Evolutionary conservation across 1,140 invertebrate genomes (phyloP).

Genomic region (Aphaenogaster floridana): DNA sequence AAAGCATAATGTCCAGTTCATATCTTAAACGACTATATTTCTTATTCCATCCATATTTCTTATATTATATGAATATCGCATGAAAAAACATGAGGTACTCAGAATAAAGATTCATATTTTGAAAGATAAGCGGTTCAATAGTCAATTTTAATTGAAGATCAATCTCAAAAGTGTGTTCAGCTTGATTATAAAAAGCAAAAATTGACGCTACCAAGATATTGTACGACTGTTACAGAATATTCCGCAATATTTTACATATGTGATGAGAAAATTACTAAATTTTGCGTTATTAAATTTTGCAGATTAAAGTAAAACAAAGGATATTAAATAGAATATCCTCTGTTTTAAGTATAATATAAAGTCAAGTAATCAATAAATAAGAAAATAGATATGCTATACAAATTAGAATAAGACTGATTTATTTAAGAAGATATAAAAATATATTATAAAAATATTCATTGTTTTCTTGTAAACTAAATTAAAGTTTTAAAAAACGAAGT

Average conservation of each 20-base stretch:
- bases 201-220: background rate
- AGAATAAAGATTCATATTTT: background rate
- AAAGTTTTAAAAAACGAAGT: too few species aligned
- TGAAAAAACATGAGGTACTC: background rate
- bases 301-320: background rate
- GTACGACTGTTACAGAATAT: background rate
- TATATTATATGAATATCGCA: background rate
- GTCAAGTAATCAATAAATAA: too few species aligned
- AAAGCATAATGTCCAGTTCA: constrained; percentile 4
- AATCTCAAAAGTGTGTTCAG: background rate
- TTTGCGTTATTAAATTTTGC: background rate
- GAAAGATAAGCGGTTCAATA: background rate
- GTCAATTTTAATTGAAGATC: background rate
- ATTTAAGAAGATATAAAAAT: background rate
- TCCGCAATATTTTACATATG: background rate
- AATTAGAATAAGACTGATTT: background rate
- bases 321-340: too few species aligned
- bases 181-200: background rate
- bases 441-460: background rate
- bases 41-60: background rate
- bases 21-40: background rate
- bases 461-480: background rate
- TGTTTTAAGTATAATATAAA: too few species aligned
- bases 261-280: background rate
- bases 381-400: too few species aligned